Evolutionary conservation across 2,113 vertebrate species (phyloP), one percentile per base, ranked within the genome.

Genomic region (Corythaeola cristata): DNA sequence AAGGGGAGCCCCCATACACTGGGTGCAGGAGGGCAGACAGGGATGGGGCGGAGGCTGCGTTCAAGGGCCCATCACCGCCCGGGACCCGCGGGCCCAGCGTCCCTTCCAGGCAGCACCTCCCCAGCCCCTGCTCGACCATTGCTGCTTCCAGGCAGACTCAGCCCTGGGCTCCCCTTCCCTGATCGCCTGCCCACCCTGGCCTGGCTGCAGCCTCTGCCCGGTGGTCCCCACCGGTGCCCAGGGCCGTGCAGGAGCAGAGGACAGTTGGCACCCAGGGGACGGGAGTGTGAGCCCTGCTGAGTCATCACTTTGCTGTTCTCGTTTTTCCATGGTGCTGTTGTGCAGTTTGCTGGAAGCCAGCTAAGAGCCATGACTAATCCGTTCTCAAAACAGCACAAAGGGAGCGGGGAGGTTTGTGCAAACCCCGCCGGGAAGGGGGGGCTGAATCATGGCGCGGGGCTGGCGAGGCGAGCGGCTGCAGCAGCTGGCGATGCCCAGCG

Each of bases 301-400:
- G 55, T 97, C 96, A 96, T 97, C 96, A 95, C 85, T 90, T 92
- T 2, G 17, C 96, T 95, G 95, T 96, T 93, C 95, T 95, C 88
- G 21, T 96, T 96, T 97, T 97, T 96, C 96, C 96, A 97, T 96
- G 92, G 95, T 77, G 90, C 92, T 88, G 92, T 94, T 96, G 95
- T 92, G 95, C 95, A 67, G 72, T 93, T 97, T 96, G 96, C 96
- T 97, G 96, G 96, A 97, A 97, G 95, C 96, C 93, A 95, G 96
- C 95, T 96, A 72, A 96, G 92, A 94, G 89, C 92, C 95, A 80
- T 97, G 96, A 97, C 96, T 97, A 97, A 97, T 97, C 96, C 86
- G 85, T 97, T 97, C 96, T 97, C 96, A 96, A 97, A 97, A 97
- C 96, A 96, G 96, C 96, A 90, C 92, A 93, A 91, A 95, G 95